phyloP scores from a whole-genome alignment of 2,797 vertebrate species.

The Danio albolineatus region DNA sequence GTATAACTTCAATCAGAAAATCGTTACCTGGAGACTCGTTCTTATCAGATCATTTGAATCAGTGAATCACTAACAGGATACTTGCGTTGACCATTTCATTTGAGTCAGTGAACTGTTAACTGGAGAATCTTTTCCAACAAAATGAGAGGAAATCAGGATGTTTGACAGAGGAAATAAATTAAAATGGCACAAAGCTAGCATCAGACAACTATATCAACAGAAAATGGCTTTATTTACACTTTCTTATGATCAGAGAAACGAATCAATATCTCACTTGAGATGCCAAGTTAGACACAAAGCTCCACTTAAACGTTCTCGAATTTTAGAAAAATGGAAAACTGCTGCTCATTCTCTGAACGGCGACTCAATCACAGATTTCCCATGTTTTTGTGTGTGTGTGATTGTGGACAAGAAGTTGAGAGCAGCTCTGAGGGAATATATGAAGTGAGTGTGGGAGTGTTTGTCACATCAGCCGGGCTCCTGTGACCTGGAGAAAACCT shows the following conservation, averaged over 20 bases:
- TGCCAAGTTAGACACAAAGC: neutral
- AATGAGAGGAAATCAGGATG: neutral
- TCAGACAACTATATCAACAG: neutral
- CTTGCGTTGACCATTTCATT: too few relatives aligned
- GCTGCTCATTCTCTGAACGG: neutral
- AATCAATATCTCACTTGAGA: neutral
- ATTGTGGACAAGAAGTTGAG: too few relatives aligned
- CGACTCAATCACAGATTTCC: constrained; percentile 10
- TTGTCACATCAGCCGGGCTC: constrained; percentile 12
- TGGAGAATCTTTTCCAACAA: neutral
- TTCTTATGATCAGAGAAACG: neutral
- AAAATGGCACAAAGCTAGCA: neutral
- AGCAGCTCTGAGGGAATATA: neutral
- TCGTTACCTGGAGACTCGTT: too few relatives aligned
- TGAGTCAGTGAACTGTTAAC: too few relatives aligned
- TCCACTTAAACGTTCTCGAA: neutral
- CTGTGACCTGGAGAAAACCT: constrained; percentile 16
- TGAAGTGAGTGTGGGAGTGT: constrained; percentile 16
- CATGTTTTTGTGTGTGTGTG: neutral
- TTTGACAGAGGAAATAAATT: neutral
- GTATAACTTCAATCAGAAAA: too few relatives aligned
- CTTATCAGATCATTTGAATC: too few relatives aligned
- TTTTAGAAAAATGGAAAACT: constrained; percentile 8
- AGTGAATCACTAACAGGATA: too few relatives aligned
- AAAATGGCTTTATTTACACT: constrained; percentile 15